Evolutionary conservation across 2,113 vertebrate species (phyloP).

Genomic region (pig (Sus scrofa)): T2T-Sscrofa CM000812.6:80862501-80863000

Average conservation of each 20-base stretch:
- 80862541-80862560: constrained; percentile 81
- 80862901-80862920: not conserved
- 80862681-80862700: not conserved
- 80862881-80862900: not conserved
- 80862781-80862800: not conserved
- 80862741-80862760: not conserved
- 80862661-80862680: constrained; percentile 59
- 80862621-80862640: constrained; percentile 40
- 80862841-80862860: not conserved
- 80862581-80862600: constrained; percentile 57
- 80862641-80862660: not conserved
- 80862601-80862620: constrained; percentile 41
- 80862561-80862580: constrained; percentile 61
- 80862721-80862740: not conserved
- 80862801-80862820: not conserved
- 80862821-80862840: not conserved
- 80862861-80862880: constrained; percentile 1
- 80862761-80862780: constrained; percentile 1
- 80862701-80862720: not conserved
- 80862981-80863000: not conserved
- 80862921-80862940: not conserved
- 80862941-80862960: not conserved
- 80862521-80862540: constrained; percentile 77
- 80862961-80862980: not conserved
- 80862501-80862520: constrained; percentile 77